Base-by-base conservation (phyloP, 2,888 invertebrate species). In the Coenonympha arcania region DNA sequence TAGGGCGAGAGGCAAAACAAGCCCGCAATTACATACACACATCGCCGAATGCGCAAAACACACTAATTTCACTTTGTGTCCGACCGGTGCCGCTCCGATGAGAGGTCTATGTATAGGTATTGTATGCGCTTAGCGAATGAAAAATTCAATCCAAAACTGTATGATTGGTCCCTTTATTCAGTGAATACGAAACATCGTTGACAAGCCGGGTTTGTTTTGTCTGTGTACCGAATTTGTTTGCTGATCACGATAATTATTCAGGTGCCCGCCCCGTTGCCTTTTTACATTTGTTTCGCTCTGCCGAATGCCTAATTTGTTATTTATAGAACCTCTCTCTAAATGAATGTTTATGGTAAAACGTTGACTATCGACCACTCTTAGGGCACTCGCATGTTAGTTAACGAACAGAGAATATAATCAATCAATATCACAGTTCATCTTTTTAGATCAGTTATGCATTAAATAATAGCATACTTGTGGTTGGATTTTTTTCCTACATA, bases 121-220 rank as follows among this genome's bases (percentile, higher is more conserved):
- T n/a, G n/a, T n/a, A n/a, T n/a, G n/a, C n/a, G 56, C 57, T 59
- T 59, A 56, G 58, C 57, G 56, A 58, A 57, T 57, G 53, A 56
- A 57, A 61, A 61, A 59, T 57, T 53, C 55, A 55, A 56, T 57
- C 55, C 54, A 54, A 60, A 61, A 59, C 60, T 58, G 58, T 61
- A 57, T 62, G 61, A 62, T 60, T 61, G 56, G 58, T 55, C 52
- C 55, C 60, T 58, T 61, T 61, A 58, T 61, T 56, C 52, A 46
- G 15, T 56, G 51, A 54, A 57, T 55, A 48, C 52, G 57, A 36
- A 50, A 54, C 50, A 48, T 51, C 40, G 50, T 55, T 48, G 48
- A 51, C 57, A 53, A 48, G 41, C 50, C 33, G 41, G 50, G 56
- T 54, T 58, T 50, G 54, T 48, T 54, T 57, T 51, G 33, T 43